Evolutionary conservation across 1,140 invertebrate species (phyloP), one percentile per base, ranked within the genome.

Genomic region (Drosophila nigrodunni): DNA sequence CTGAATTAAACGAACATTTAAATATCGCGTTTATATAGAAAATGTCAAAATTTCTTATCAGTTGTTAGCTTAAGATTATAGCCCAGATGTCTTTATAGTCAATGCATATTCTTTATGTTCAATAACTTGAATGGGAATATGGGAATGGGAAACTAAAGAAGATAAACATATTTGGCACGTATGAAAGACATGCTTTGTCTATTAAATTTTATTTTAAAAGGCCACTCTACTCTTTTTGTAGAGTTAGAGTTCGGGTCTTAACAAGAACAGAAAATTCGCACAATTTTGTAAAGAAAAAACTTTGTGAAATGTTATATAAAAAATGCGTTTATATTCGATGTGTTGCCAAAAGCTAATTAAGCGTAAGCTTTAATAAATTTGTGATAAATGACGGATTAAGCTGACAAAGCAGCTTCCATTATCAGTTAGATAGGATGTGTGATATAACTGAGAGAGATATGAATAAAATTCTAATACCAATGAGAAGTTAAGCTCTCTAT

Each of bases 401-500:
- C 54, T 21, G 15, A 21, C 15, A 57, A 25, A 57, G 18, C 54
- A 41, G 57, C 39, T 46, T 25, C 13, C 37, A 7, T 55, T 57
- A 57, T 41, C 15, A 41, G 8, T 41, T 37, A 18, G 9, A 39
- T 39, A n/a, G 13, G 34, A 21, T 21, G 54, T 52, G 35, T 39
- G 52, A 55, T 35, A 54, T 13, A 34, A n/a, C 49, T 30, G 25
- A 50, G 11, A 50, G 11, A 47, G 21, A 35, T 57, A 30, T 57
- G 37, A 57, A 57, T 57, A 43, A 57, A 25, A 25, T 57, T 18
- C 21, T 13, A 54, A 64, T 52, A 21, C 37, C 49, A 52, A 43
- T 39, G 47, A 64, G 8, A 37, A 13, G 18, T 41, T 52, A 64
- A 64, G 61, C 61, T 30, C 35, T 18, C 47, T 43, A 64, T 64